Percentiles rank a stretch among this genome's conserved stretches.
Evolutionary conservation across 2,888 invertebrate species (phyloP).

Genomic region (Amphipoea oculea): DNA sequence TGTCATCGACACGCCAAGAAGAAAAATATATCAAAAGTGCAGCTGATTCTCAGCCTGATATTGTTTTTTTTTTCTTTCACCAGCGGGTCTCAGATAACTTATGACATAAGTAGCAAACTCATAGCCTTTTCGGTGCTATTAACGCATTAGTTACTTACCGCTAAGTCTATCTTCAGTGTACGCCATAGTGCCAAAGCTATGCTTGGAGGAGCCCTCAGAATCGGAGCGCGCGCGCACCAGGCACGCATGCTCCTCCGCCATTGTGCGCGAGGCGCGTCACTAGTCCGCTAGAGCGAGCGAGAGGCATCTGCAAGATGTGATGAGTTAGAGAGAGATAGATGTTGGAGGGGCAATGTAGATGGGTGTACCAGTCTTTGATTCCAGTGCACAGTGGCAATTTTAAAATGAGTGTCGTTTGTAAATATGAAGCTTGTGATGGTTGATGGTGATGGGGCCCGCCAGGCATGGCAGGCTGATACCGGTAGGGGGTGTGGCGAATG

Average conservation of each 20-base stretch:
- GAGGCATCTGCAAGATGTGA: constrained; percentile 77
- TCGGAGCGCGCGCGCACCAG: constrained; percentile 89
- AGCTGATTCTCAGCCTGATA: too few species aligned
- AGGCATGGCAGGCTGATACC: too few species aligned
- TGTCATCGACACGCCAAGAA: too few species aligned
- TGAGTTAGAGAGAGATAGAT: background rate
- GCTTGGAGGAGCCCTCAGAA: constrained; percentile 86
- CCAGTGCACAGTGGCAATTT: background rate
- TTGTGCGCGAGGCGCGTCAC: constrained; percentile 72
- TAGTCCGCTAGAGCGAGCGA: constrained; percentile 58
- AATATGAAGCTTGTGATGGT: background rate
- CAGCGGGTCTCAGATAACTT: too few species aligned
- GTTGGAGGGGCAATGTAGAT: background rate
- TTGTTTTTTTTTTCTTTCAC: too few species aligned
- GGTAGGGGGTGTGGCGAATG: too few species aligned
- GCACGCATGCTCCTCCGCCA: constrained; percentile 92
- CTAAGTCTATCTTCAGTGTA: constrained; percentile 83
- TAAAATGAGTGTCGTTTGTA: background rate
- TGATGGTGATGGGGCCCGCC: too few species aligned
- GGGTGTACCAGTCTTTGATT: background rate
- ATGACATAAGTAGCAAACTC: too few species aligned
- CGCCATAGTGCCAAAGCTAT: constrained; percentile 86
- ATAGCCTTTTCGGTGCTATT: too few species aligned
- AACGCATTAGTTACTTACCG: constrained; percentile 63
- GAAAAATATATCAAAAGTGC: too few species aligned